Base-by-base conservation (phyloP, 1,140 invertebrate genomes). In the Apis mellifera region DNA sequence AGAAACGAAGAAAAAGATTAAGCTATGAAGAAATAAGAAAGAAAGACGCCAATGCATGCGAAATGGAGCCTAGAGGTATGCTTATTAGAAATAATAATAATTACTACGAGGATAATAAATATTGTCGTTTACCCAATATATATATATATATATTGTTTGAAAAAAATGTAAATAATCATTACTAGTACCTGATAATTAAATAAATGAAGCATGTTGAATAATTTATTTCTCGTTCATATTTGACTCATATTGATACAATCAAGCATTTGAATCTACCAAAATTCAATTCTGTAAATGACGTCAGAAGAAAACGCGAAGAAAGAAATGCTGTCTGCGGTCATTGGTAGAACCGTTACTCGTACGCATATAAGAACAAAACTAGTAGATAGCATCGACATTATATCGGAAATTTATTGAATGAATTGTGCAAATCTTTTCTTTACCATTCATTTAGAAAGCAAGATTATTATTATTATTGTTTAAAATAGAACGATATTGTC, bases 61-160 rank as follows among this genome's bases (percentile, higher is more conserved):
- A 70, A 75, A 9, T 26, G 60, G 48, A 52, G 82, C 85, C 85
- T 71, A 26, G 23, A 65, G 85, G 83, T 75, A 85, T 59, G 69
- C 80, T 88, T 77, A 88, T 88, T 88, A 85, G 80, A 88, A 88
- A 88, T 85, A 88, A 87, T 87, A 87, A 86, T 88, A 89, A 89
- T 85, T 83, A 76, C 72, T n/a, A 54, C 60, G 60, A 81, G 62
- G 64, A 26, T 85, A 85, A 89, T 87, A 70, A 89, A 86, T 79
- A 82, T 82, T 76, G 59, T 71, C 48, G 71, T 65, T 84, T 62
- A 57, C 59, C n/a, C 73, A 69, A 86, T 72, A 60, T 26, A 26
- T 26, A 26, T 26, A 1, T 26, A 26, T 26, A 26, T 26, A 26
- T 68, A 9, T 32, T 57, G 57, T 21, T n/a, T 70, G 86, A 84